Conservation (phyloP, 2,113 vertebrate genomes). For the Limnothrissa miodon region DNA sequence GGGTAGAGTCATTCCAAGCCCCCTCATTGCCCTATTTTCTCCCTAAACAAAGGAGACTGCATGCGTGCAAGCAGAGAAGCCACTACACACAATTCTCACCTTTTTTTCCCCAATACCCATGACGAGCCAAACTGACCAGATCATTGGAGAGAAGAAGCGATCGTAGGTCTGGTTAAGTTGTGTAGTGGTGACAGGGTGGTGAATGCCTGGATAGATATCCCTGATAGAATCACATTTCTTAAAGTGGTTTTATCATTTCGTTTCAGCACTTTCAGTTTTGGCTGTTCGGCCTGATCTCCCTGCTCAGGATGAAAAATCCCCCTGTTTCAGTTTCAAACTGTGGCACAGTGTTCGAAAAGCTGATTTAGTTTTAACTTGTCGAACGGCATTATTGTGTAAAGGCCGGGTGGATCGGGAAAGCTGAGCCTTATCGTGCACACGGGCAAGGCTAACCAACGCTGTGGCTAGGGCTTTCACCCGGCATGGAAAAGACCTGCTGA, state of each 20-base stretch:
- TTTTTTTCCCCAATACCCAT: not conserved
- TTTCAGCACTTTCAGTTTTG: not conserved
- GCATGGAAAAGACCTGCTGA: slow-evolving; percentile 8
- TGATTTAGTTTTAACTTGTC: slow-evolving; percentile 1
- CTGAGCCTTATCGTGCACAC: not conserved
- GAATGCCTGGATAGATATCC: not conserved
- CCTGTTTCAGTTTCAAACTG: slow-evolving; percentile 3
- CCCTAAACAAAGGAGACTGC: not conserved
- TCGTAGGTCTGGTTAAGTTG: not conserved
- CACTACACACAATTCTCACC: not conserved
- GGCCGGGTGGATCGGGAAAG: not conserved
- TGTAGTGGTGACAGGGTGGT: not conserved
- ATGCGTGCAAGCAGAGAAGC: not conserved
- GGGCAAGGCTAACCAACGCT: not conserved
- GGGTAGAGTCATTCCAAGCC: slow-evolving; percentile 8
- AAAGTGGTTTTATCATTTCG: not conserved
- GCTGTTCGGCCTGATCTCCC: not conserved
- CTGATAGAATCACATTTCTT: not conserved
- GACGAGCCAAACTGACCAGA: not conserved
- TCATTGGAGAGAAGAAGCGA: not conserved
- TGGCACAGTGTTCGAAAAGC: not conserved
- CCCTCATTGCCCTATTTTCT: not conserved
- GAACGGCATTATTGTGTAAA: not conserved
- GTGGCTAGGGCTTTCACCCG: slow-evolving; percentile 5
- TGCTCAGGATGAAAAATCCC: not conserved